Percentiles rank a stretch among this genome's conserved stretches.
phyloP scores from a whole-genome alignment of 2,113 vertebrate genomes.

The Eonycteris spelaea region DNA sequence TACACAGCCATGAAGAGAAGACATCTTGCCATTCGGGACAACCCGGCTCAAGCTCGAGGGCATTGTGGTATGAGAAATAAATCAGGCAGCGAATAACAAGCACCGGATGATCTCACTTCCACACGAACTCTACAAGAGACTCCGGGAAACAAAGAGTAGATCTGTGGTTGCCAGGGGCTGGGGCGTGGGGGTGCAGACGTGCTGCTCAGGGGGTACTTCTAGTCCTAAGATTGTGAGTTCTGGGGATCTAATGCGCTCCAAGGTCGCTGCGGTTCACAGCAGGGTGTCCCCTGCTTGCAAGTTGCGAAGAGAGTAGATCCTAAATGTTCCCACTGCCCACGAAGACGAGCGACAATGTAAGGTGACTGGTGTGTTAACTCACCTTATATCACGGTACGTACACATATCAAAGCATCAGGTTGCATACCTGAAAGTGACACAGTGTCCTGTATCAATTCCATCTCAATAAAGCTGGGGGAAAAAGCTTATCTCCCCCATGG shows the following conservation, averaged over 20 bases:
- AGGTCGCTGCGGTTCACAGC: background rate
- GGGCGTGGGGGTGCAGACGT: background rate
- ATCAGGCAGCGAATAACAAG: background rate
- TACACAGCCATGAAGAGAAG: too few species aligned
- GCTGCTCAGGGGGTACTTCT: background rate
- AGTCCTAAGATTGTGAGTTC: background rate
- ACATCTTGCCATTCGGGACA: background rate
- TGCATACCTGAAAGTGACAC: background rate
- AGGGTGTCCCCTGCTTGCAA: background rate
- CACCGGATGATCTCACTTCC: background rate
- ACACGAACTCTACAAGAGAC: background rate
- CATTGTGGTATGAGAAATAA: background rate
- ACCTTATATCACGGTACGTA: background rate
- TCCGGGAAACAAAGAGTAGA: background rate
- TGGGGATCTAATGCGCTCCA: background rate
- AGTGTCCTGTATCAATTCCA: background rate
- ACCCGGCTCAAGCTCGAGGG: background rate
- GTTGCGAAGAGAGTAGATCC: background rate
- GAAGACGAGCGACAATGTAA: fast-evolving
- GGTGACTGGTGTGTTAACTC: background rate
- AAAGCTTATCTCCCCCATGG: fast-evolving
- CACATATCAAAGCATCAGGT: background rate
- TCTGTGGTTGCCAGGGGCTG: background rate
- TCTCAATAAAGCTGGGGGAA: background rate
- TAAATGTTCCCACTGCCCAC: too few species aligned